These are phyloP conservation scores for Thymallus thymallus DNA, from an alignment of 2,113 vertebrate species.

Conservation along the genomic window DNA sequence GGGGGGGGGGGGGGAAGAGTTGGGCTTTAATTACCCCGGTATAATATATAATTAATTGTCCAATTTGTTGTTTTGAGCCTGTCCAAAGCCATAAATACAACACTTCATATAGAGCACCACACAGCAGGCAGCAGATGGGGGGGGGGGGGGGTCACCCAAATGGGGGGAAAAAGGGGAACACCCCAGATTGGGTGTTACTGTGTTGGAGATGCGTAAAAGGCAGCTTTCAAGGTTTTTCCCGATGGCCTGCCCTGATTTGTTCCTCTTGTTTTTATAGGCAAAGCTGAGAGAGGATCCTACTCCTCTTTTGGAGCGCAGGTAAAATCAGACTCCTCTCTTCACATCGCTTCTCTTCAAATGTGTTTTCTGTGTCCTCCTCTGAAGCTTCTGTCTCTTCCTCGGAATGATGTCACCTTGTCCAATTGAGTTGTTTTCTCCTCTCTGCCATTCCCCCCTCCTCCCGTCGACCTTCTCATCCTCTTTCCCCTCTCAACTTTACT, in stretches of 20 bases:
- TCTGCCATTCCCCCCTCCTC: neutral
- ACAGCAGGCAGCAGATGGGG: constrained; percentile 53
- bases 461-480: neutral
- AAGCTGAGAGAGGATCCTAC: constrained; percentile 83
- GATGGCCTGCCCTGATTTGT: constrained; percentile 33
- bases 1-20: constrained; percentile 28
- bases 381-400: neutral
- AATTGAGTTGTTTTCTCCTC: neutral
- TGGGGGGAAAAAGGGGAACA: constrained; percentile 35
- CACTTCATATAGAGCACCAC: constrained; percentile 46
- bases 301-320: constrained; percentile 82
- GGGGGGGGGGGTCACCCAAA: constrained; percentile 30
- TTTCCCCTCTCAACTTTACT: neutral
- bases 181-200: constrained; percentile 50
- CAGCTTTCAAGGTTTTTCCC: constrained; percentile 25
- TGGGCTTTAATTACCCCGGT: constrained; percentile 57
- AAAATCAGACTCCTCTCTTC: constrained; percentile 24
- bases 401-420: neutral
- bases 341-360: too few relatives aligned
- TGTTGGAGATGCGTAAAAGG: neutral
- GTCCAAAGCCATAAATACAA: constrained; percentile 60
- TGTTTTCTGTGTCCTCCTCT: neutral
- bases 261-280: constrained; percentile 73
- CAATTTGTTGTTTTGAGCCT: constrained; percentile 71
- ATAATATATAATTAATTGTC: constrained; percentile 73